Percentiles rank a stretch among this genome's conserved stretches.
These are phyloP conservation scores for Chironomus striatipennis DNA, from an alignment of 1,140 invertebrate genomes.

Conservation along the genomic window DNA sequence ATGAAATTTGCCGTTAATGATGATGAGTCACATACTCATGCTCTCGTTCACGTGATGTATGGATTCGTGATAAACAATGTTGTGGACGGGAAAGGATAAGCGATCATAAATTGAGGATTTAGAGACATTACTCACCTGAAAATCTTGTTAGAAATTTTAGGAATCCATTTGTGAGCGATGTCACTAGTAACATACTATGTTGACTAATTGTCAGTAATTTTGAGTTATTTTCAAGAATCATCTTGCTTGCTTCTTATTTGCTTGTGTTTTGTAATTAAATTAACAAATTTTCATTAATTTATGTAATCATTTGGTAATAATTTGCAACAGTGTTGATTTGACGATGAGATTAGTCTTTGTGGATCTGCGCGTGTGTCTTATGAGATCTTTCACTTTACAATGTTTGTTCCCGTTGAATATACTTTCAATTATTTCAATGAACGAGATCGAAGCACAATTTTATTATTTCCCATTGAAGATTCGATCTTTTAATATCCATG, in stretches of 20 bases:
- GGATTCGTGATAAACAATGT: no score
- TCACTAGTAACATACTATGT: not conserved
- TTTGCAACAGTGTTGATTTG: no score
- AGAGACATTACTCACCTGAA: not conserved
- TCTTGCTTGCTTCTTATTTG: not conserved
- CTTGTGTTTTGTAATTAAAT: not conserved
- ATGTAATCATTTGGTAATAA: not conserved
- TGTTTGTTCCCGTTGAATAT: not conserved
- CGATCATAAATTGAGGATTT: constrained; percentile 9
- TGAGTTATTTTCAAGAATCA: constrained; percentile 6
- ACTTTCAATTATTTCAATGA: not conserved
- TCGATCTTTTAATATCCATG: not conserved
- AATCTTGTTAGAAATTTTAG: constrained; percentile 3
- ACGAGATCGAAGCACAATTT: not conserved
- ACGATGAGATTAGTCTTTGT: not conserved
- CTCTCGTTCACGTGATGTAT: not conserved
- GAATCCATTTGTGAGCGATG: constrained; percentile 9
- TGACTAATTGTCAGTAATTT: constrained; percentile 9
- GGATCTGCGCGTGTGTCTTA: not conserved
- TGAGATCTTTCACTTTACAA: constrained; percentile 1
- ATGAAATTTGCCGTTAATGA: not conserved
- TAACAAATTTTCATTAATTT: no score
- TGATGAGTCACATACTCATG: not conserved
- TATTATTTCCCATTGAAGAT: not conserved
- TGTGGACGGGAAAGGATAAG: not conserved